Evolutionary conservation across 2,797 vertebrate species (phyloP).

Genomic region (Chrysocyon brachyurus): DNA sequence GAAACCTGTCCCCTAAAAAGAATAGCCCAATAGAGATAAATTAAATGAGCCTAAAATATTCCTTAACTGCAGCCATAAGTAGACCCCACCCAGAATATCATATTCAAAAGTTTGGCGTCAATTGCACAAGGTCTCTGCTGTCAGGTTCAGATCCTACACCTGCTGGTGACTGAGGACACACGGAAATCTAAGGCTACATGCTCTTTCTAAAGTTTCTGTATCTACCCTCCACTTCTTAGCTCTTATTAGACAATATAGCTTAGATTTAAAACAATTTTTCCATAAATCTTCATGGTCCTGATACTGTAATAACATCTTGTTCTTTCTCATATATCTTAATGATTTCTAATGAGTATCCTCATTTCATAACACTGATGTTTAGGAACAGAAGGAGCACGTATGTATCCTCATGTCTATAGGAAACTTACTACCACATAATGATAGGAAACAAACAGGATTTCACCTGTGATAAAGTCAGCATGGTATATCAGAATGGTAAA

Average conservation of each 20-base stretch:
- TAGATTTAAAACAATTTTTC: neutral
- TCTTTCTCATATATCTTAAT: neutral
- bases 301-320: conserved; percentile 16
- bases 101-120: neutral
- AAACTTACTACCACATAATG: neutral
- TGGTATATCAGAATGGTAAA: neutral
- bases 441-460: neutral
- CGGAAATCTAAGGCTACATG: neutral
- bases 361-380: neutral
- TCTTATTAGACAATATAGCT: neutral
- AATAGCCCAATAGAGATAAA: neutral
- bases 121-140: neutral
- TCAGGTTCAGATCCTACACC: neutral
- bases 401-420: neutral
- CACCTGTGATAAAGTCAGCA: neutral
- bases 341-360: neutral
- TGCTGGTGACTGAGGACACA: neutral
- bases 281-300: neutral
- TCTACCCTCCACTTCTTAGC: neutral
- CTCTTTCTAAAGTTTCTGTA: neutral
- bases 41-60: neutral
- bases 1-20: neutral
- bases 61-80: neutral
- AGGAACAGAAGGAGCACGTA: neutral
- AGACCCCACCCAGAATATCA: neutral